Base-by-base conservation (phyloP, 2,888 invertebrate genomes). In the Tineola bisselliella region DNA sequence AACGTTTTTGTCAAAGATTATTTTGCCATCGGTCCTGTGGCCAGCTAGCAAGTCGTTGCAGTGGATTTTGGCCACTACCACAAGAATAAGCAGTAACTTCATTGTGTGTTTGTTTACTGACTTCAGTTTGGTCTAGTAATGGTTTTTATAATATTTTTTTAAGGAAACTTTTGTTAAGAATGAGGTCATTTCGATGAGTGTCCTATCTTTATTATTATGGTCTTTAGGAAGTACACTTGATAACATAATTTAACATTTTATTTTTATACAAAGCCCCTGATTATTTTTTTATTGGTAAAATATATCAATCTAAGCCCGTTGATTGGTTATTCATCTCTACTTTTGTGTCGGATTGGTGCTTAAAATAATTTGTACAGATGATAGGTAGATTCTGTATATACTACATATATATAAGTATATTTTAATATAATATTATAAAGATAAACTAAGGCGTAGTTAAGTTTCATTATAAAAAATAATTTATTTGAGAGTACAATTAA, bases 161-260 rank as follows among this genome's bases (percentile, higher is more conserved):
- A 81, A 84, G 81, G 83, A 83, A 83, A 77, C 69, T 70, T 70
- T 69, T n/a, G n/a, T 5, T 12, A 66, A 61, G 69, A 69, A 72
- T 72, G 71, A 76, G 69, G 68, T 70, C 73, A 72, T 64, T 58
- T 58, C 19, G 48, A 33, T 58, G 58, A 58, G 17, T 57, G 30
- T 19, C 13, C 25, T 54, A 25, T 18, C 25, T 54, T 54, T 54
- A 54, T 54, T 54, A 12, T 54, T 18, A 54, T 13, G 54, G n/a
- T 8, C 6, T 54, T 54, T 54, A 54, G 13, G 18, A 48, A 48
- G 48, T 48, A 48, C 48, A 15, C 15, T 48, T 17, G 48, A 1
- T 1, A 15, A 8, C 48, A 48, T 48, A 48, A 17, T 48, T 48
- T 13, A n/a, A n/a, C n/a, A n/a, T n/a, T n/a, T n/a, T n/a, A n/a